Evolutionary conservation across 2,888 invertebrate species (phyloP).

Genomic region (Caenorhabditis sp.): DNA sequence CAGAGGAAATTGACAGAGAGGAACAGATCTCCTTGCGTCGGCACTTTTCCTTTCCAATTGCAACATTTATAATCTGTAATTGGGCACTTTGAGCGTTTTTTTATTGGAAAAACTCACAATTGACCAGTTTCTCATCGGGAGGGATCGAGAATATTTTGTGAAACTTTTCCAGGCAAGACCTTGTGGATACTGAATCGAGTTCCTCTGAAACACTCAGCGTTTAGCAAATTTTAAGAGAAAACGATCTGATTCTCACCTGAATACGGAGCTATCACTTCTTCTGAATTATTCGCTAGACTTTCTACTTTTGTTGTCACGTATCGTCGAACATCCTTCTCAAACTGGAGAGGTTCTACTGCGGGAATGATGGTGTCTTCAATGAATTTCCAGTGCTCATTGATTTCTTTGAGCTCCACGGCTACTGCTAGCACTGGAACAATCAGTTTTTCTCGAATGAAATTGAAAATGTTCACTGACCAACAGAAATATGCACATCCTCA

Average conservation of each 20-base stretch:
- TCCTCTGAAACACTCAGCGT: conserved; percentile 89
- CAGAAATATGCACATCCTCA: conserved; percentile 75
- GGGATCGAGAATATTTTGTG: conserved; percentile 93
- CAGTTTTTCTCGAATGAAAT: too few species aligned
- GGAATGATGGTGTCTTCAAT: conserved; percentile 91
- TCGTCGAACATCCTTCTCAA: conserved; percentile 94
- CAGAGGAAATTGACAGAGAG: conserved; percentile 96
- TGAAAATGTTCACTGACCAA: conserved; percentile 59
- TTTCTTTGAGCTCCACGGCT: conserved; percentile 92
- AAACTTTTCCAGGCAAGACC: conserved; percentile 89
- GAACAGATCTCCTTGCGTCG: conserved; percentile 97
- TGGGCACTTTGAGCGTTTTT: not conserved
- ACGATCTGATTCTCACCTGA: conserved; percentile 13
- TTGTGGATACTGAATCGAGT: conserved; percentile 73
- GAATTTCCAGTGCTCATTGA: conserved; percentile 95
- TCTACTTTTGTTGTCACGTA: conserved; percentile 97
- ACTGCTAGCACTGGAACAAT: conserved; percentile 90
- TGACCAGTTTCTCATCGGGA: conserved; percentile 95
- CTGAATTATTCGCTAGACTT: conserved; percentile 87
- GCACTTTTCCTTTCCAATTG: conserved; percentile 94
- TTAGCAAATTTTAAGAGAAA: too few species aligned
- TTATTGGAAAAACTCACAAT: conserved; percentile 87
- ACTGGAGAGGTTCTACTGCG: conserved; percentile 91
- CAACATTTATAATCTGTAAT: conserved; percentile 87
- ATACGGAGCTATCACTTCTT: conserved; percentile 54